Evolutionary conservation across 2,888 invertebrate species (phyloP), one percentile per base, ranked within the genome.

Genomic region (Noctua janthina): DNA sequence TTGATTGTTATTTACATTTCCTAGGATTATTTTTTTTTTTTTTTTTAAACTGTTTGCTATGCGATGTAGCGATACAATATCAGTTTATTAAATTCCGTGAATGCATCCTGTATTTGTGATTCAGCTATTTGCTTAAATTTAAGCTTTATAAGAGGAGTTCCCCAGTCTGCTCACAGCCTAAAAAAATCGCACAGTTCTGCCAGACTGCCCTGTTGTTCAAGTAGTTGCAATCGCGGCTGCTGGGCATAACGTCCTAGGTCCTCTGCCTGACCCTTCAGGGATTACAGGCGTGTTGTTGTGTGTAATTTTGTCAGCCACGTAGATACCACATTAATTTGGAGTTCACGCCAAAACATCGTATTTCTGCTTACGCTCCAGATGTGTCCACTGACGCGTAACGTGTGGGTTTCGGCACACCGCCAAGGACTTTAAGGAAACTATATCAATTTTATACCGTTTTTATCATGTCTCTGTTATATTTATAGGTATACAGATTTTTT

Each of bases 331-430:
- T 68, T 39, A 39, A 39, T 39, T 76, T 75, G 67, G 43, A 78
- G 67, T 78, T 79, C 70, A 49, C 81, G 70, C 68, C 62, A 70
- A 80, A 81, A 83, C 81, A 68, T 80, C 84, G 75, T 76, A 80
- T 83, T 79, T 82, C 74, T 78, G 76, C 79, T 70, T 76, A 81
- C 83, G 85, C 78, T 78, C 85, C 85, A 88, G 82, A 85, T 82
- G 82, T 56, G 62, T 59, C 74, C 46, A 73, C 67, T 78, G 85
- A 83, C 64, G 85, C 81, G 87, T 62, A 72, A 68, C 87, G 56
- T 66, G 83, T 79, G 82, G 76, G 68, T 77, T 79, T 85, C 85
- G 88, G 85, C 88, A 88, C 71, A 78, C 78, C 68, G 88, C 88
- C 88, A 88, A 87, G 69, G 78, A 76, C 70, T 83, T 13, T n/a